These are phyloP conservation scores for Columba livia DNA, from an alignment of 2,113 vertebrate species.

Conservation along the genomic window DNA sequence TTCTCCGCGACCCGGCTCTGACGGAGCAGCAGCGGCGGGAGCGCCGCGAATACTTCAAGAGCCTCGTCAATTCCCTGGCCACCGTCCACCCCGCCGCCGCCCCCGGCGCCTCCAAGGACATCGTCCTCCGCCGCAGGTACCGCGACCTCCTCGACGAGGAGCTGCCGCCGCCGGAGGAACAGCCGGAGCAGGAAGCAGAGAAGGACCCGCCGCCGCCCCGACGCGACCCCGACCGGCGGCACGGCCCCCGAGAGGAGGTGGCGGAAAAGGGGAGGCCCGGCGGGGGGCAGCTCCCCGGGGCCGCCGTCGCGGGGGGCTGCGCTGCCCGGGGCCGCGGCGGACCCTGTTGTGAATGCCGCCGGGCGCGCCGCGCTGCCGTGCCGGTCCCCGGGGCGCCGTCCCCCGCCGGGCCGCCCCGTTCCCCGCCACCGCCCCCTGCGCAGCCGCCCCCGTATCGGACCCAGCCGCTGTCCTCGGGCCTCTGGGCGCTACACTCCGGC, in stretches of 20 bases:
- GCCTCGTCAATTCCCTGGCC: constrained; percentile 89
- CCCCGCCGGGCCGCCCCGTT: too few species aligned
- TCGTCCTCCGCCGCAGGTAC: constrained; percentile 83
- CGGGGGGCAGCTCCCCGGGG: not conserved
- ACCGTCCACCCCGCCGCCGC: constrained; percentile 80
- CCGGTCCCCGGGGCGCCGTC: too few species aligned
- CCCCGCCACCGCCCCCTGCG: not conserved
- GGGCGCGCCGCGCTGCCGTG: too few species aligned
- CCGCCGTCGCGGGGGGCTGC: not conserved
- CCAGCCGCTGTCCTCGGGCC: not conserved
- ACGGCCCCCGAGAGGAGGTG: not conserved
- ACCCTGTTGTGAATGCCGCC: too few species aligned
- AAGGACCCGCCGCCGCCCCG: constrained; percentile 14
- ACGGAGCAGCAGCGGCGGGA: constrained; percentile 69
- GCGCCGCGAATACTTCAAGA: constrained; percentile 89
- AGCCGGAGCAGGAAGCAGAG: not conserved
- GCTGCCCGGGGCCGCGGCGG: not conserved
- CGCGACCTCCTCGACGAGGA: constrained; percentile 75
- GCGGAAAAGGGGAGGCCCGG: not conserved
- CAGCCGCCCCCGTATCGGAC: not conserved
- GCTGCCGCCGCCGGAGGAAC: not conserved
- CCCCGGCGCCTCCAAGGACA: constrained; percentile 75
- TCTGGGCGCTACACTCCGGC: not conserved
- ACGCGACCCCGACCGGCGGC: not conserved
- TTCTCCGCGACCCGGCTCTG: constrained; percentile 79